Base-by-base conservation (phyloP, 1,140 invertebrate genomes). In the Choristoneura fumiferana region DNA sequence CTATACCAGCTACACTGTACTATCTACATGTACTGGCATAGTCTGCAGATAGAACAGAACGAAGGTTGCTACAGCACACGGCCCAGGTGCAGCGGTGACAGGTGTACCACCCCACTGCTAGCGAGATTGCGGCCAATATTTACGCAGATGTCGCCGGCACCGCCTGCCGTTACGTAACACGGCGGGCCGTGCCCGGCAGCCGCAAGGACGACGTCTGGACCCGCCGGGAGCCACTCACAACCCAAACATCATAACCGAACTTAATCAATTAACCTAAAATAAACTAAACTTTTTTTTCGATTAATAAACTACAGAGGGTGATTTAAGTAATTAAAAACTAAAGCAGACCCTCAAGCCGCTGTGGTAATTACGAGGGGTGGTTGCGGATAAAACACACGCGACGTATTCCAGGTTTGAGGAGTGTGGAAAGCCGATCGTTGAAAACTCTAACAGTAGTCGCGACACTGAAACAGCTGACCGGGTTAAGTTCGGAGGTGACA, bases 51-150 rank as follows among this genome's bases (percentile, higher is more conserved):
- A 29, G 6, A 29, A 29, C 22, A 29, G 22, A 29, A 29, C 22
- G 22, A 2, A 29, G 22, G 22, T 29, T 29, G 22, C 6, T 29
- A 29, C 22, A 6, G 6, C 22, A 3, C 2, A 6, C 22, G 22
- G 22, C 6, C 22, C 6, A 6, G 22, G 10, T 22, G 12, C 18
- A 33, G 33, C 29, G 49, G 63, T 29, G 22, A 72, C 73, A 79
- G 78, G 74, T 78, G 76, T 54, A 52, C 54, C 15, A 71, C 64
- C 74, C 71, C 80, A 69, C 53, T 67, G 66, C 76, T 81, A 77
- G 76, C 78, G 76, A 79, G 81, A 84, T 81, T 76, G 73, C 78
- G 71, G 74, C 81, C 81, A 84, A 87, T 87, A 87, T 87, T 87
- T 81, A 81, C 65, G 73, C 72, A 49, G 18, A 52, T 63, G 65